These are phyloP conservation scores for Autographa gamma DNA, from an alignment of 2,888 invertebrate species.

Conservation along the genomic window DNA sequence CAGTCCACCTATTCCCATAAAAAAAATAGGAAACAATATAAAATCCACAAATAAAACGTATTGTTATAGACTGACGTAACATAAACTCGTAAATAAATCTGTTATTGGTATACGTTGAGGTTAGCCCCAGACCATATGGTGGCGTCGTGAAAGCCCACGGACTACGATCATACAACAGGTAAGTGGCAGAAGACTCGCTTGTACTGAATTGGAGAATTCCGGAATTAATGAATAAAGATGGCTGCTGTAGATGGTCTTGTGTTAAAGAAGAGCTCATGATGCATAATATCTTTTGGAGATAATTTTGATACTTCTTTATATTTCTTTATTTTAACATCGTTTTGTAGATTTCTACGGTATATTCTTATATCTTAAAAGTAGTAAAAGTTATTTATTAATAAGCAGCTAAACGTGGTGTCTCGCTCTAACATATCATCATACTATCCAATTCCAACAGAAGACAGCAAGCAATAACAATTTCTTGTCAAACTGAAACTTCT, in stretches of 20 bases:
- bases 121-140: slow-evolving; percentile 51
- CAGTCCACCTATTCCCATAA: too few species aligned
- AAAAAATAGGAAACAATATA: slow-evolving; percentile 4
- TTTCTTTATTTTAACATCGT: too few species aligned
- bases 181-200: slow-evolving; percentile 23
- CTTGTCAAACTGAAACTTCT: slow-evolving; percentile 30
- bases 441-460: neutral
- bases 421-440: too few species aligned
- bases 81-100: slow-evolving; percentile 10
- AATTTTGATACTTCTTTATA: too few species aligned
- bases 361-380: too few species aligned
- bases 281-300: neutral
- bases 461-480: neutral
- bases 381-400: too few species aligned
- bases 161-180: slow-evolving; percentile 22
- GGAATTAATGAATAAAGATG: neutral
- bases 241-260: neutral
- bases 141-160: slow-evolving; percentile 50
- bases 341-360: too few species aligned
- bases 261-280: too few species aligned
- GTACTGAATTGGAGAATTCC: neutral
- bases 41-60: slow-evolving; percentile 5
- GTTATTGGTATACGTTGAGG: slow-evolving; percentile 20
- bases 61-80: slow-evolving; percentile 19
- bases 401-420: too few species aligned